Conservation (phyloP, 2,797 vertebrate genomes). For the Podargus strigoides region DNA sequence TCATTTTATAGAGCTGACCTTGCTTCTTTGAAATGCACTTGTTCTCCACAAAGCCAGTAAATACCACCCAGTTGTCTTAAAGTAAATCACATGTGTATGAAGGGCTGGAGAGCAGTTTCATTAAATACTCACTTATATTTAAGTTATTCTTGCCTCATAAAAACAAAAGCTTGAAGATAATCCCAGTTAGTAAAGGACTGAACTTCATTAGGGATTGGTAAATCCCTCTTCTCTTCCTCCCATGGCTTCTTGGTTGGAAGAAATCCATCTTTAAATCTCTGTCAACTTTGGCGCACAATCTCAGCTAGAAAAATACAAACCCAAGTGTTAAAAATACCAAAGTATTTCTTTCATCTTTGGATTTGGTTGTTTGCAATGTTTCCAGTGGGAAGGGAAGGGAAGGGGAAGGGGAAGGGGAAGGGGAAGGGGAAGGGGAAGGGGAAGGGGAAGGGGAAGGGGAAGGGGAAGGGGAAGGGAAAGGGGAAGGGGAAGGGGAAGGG, state of each 20-base stretch:
- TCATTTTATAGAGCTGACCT: not conserved
- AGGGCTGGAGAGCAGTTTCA: not conserved
- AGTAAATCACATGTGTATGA: not conserved
- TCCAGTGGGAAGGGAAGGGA: not conserved
- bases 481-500: too few relatives aligned
- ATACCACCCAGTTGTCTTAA: not conserved
- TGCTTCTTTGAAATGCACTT: not conserved
- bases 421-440: too few relatives aligned
- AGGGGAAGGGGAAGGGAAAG: too few relatives aligned
- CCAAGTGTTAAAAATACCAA: rapidly evolving
- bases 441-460: too few relatives aligned
- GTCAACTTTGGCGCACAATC: not conserved
- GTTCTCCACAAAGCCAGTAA: not conserved
- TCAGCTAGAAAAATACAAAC: not conserved
- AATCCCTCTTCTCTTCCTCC: not conserved
- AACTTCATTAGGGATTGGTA: not conserved
- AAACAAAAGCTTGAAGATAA: not conserved
- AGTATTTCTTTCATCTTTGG: not conserved
- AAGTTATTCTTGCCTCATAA: not conserved
- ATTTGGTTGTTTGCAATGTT: not conserved
- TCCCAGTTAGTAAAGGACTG: not conserved
- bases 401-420: too few relatives aligned
- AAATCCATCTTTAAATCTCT: not conserved
- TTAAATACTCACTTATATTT: not conserved
- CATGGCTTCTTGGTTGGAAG: not conserved